Evolutionary conservation across 2,888 invertebrate species (phyloP).

Genomic region (Azorinus chamasolen): DNA sequence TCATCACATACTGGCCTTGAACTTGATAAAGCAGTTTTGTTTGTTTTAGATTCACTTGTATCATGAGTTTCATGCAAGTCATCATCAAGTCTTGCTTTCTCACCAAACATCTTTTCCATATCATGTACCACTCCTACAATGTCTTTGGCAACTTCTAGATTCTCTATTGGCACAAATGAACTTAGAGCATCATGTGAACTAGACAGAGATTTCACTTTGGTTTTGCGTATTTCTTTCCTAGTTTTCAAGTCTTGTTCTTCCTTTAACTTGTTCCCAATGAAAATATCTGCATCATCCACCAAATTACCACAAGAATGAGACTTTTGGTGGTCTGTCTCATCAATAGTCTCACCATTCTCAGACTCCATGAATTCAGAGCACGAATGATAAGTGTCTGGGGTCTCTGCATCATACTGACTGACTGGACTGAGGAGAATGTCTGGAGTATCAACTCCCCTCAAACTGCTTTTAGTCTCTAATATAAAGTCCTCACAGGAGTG

Average conservation of each 20-base stretch:
- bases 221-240: slow-evolving; percentile 46
- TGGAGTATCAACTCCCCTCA: slow-evolving; percentile 4
- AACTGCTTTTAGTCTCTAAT: neutral
- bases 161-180: slow-evolving; percentile 35
- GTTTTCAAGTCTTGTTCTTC: slow-evolving; percentile 21
- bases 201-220: slow-evolving; percentile 62
- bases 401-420: slow-evolving; percentile 2
- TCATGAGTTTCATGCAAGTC: no score
- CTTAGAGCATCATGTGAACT: slow-evolving; percentile 65
- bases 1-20: no score
- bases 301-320: slow-evolving; percentile 55
- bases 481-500: slow-evolving; percentile 36
- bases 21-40: no score
- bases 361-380: slow-evolving; percentile 36
- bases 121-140: no score
- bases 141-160: slow-evolving; percentile 18
- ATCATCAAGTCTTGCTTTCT: no score
- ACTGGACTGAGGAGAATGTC: slow-evolving; percentile 13
- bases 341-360: slow-evolving; percentile 12
- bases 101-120: no score
- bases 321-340: slow-evolving; percentile 22
- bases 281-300: slow-evolving; percentile 27
- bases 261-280: slow-evolving; percentile 19
- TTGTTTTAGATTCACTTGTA: no score
- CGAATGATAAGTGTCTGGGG: slow-evolving; percentile 35